A percentile compares a stretch with the other conserved stretches of the same genome.
Conservation (phyloP, 1,140 invertebrate genomes). For the Temnothorax nylanderi region DNA sequence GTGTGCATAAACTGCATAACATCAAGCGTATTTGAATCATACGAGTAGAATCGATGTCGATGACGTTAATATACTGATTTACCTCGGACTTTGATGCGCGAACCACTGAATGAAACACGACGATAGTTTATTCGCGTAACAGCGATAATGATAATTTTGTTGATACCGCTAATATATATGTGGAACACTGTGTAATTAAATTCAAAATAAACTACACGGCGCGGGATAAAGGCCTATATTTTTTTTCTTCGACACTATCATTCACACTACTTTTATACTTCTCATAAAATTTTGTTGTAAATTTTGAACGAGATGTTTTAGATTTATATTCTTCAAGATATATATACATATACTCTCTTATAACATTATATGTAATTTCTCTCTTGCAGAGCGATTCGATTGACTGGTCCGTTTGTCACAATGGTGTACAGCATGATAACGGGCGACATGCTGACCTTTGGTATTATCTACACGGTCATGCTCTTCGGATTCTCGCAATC, state of each 20-base stretch:
- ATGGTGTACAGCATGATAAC: slow-evolving; percentile 99
- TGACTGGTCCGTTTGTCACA: slow-evolving; percentile 98
- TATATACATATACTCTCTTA: not conserved
- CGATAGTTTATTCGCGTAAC: slow-evolving; percentile 57
- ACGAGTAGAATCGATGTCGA: slow-evolving; percentile 52
- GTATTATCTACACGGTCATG: slow-evolving; percentile 97
- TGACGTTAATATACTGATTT: slow-evolving; percentile 59
- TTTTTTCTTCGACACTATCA: not conserved
- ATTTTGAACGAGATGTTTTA: not conserved
- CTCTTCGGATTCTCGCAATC: slow-evolving; percentile 98
- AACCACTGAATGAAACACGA: slow-evolving; percentile 53
- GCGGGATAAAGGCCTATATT: not conserved
- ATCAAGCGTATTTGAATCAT: slow-evolving; percentile 18
- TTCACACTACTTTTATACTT: not conserved
- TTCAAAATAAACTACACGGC: not conserved
- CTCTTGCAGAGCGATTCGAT: slow-evolving; percentile 92
- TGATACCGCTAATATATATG: slow-evolving; percentile 28
- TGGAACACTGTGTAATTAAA: not conserved
- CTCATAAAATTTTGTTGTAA: not conserved
- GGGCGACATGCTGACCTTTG: slow-evolving; percentile 98
- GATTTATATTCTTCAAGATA: not conserved
- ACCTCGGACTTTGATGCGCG: slow-evolving; percentile 43
- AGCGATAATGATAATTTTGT: slow-evolving; percentile 48
- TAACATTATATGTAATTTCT: slow-evolving; percentile 25
- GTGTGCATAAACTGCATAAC: slow-evolving; percentile 45